phyloP scores from a whole-genome alignment of 2,113 vertebrate genomes.

The Vombatus ursinus region DNA sequence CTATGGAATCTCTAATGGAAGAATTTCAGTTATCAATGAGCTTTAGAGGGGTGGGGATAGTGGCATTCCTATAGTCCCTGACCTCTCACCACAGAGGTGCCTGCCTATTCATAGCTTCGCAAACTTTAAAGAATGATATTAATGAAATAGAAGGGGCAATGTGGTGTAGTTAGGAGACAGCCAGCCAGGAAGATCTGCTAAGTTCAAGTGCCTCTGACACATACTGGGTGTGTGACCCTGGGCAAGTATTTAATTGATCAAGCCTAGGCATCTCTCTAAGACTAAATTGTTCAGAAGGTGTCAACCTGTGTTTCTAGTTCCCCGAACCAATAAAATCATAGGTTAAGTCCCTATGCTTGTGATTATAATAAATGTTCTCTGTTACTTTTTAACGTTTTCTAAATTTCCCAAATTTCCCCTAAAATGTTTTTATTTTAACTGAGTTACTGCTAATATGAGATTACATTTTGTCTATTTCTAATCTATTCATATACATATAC shows the following conservation, averaged over 20 bases:
- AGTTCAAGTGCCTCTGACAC: neutral
- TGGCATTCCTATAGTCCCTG: neutral
- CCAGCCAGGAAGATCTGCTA: neutral
- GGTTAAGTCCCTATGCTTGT: neutral
- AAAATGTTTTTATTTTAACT: conserved; percentile 6
- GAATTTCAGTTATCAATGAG: neutral
- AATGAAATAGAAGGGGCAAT: neutral
- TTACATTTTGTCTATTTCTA: conserved; percentile 12
- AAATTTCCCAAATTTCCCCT: conserved; percentile 11
- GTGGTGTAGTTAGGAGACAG: neutral
- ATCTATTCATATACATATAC: conserved; percentile 2
- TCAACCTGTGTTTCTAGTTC: neutral
- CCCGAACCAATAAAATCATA: neutral
- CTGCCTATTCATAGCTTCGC: neutral
- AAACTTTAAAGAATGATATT: neutral
- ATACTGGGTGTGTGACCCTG: neutral
- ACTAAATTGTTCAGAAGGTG: neutral
- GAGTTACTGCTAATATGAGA: conserved; percentile 5
- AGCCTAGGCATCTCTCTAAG: neutral
- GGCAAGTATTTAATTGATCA: neutral
- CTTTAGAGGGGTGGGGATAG: neutral
- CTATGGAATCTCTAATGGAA: neutral
- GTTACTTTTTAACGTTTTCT: neutral
- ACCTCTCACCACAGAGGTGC: neutral
- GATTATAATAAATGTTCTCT: neutral